phyloP scores from a whole-genome alignment of 1,140 invertebrate species.

The Camponotus floridanus region DNA sequence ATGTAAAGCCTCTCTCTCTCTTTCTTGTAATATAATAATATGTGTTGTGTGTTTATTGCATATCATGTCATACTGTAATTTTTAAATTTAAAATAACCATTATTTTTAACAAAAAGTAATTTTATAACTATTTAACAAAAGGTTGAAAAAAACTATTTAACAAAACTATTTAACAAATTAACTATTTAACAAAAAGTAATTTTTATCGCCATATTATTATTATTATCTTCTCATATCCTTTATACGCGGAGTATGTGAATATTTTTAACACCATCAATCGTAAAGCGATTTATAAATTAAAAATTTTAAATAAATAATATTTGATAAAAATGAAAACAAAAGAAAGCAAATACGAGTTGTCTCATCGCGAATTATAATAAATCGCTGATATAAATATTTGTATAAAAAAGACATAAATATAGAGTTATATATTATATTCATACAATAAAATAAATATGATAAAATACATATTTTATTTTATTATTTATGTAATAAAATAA shows the following conservation, averaged over 20 bases:
- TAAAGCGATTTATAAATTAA: background rate
- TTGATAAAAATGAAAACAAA: background rate
- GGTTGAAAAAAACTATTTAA: no score
- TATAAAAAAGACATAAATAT: background rate
- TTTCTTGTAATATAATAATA: background rate
- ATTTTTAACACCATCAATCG: background rate
- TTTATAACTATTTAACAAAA: no score
- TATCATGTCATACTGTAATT: background rate
- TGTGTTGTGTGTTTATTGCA: background rate
- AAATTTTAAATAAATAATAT: background rate
- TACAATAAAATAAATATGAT: no score
- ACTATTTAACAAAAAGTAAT: background rate
- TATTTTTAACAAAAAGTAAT: conserved; percentile 8
- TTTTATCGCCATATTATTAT: background rate
- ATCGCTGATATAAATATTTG: background rate
- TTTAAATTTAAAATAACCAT: background rate
- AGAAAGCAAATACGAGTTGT: background rate
- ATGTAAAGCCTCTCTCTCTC: no score
- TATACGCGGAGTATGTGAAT: background rate
- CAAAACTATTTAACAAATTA: no score
- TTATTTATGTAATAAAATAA: background rate
- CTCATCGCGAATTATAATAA: background rate
- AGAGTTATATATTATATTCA: no score
- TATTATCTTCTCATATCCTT: background rate
- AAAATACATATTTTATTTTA: no score